Percentiles rank a stretch among this genome's conserved stretches.
Conservation (phyloP, 2,113 vertebrate species). For the Kryptolebias marmoratus region DNA sequence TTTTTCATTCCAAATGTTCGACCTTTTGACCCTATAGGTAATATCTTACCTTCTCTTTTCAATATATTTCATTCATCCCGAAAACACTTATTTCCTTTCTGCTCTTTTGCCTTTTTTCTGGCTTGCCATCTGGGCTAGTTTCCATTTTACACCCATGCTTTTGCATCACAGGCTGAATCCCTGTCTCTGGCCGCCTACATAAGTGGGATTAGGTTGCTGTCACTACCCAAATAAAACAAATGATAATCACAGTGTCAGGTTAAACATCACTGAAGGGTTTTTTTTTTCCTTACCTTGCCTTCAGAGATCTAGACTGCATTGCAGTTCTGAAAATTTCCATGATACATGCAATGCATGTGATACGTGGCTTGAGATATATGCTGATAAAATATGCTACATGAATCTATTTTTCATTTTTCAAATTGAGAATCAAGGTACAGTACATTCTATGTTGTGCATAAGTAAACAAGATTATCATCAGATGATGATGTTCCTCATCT, state of each 20-base stretch:
- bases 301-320: conserved; percentile 33
- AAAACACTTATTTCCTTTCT: neutral
- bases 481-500: too few species aligned
- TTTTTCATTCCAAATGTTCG: conserved; percentile 32
- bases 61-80: neutral
- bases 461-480: too few species aligned
- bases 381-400: too few species aligned
- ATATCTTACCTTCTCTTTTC: conserved; percentile 16
- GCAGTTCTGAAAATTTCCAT: conserved; percentile 45
- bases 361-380: too few species aligned
- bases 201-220: conserved; percentile 39
- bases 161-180: conserved; percentile 39
- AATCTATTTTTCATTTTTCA: too few species aligned
- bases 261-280: conserved; percentile 62
- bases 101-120: neutral
- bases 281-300: conserved; percentile 29
- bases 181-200: conserved; percentile 35
- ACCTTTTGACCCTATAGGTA: conserved; percentile 61
- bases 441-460: too few species aligned
- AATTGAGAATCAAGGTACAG: too few species aligned
- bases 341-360: too few species aligned
- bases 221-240: conserved; percentile 56
- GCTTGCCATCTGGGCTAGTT: conserved; percentile 1
- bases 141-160: conserved; percentile 20
- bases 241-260: conserved; percentile 37